Evolutionary conservation across 1,140 invertebrate genomes (phyloP), one percentile per base, ranked within the genome.

Genomic region (Heliconius congener): DNA sequence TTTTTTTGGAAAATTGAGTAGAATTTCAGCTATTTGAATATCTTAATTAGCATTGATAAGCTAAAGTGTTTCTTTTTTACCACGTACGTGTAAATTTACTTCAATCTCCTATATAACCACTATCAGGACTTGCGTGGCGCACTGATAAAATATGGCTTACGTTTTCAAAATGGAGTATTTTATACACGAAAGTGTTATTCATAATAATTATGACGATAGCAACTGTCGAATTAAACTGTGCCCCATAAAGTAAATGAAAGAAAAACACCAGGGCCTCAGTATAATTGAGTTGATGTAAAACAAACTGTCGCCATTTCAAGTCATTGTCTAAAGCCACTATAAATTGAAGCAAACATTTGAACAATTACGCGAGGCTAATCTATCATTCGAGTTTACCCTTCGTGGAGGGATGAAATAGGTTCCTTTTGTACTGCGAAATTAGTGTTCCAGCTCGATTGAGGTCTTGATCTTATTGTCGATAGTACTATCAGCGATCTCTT

Each of bases 331-430:
- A 76, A 73, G 73, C 80, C 52, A 84, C 78, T 79, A 78, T 85
- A 81, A 86, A 82, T 76, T 85, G 82, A 74, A 82, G 85, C 84
- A 89, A 91, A 91, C 88, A 89, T 91, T 89, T 87, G 84, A 77
- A 86, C 86, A 88, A 90, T 87, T 90, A 89, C 84, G 84, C 79
- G 79, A 83, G 78, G 82, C 73, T 86, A 84, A 93, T 91, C 90
- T 87, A 91, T 92, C 91, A 90, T 88, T 88, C 86, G 79, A 81
- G 86, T 87, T 90, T 90, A 81, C 84, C 77, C 77, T 80, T 80
- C 78, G 50, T 73, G 57, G 66, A 76, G 83, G 80, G 71, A 76
- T 79, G 77, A 57, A 79, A 79, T 72, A 70, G 78, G 77, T 84
- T 81, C 80, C 78, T 81, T 82, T 82, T 80, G 83, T 78, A 83